These are phyloP conservation scores for Anthoscopus minutus DNA, from an alignment of 2,113 vertebrate genomes.

Conservation along the genomic window DNA sequence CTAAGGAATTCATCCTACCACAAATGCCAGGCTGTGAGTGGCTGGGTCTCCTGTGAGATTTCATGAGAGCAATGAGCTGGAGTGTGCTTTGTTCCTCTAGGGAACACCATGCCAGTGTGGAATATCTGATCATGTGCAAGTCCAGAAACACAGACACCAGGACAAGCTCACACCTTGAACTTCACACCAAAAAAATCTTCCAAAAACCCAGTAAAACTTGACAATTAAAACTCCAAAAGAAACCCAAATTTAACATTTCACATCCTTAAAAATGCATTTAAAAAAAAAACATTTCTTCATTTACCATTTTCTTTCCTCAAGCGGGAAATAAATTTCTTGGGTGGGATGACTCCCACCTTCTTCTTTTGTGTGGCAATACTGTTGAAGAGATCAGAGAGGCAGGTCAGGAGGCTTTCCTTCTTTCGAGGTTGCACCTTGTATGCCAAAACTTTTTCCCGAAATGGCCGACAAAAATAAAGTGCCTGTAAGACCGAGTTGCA, in stretches of 20 bases:
- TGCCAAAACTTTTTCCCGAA: constrained; percentile 90
- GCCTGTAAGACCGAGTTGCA: constrained; percentile 94
- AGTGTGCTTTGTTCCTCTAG: background rate
- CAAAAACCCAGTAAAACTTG: background rate
- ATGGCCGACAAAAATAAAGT: constrained; percentile 90
- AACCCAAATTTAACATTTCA: rapidly evolving
- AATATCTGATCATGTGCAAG: background rate
- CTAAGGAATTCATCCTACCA: background rate
- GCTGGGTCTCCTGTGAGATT: background rate
- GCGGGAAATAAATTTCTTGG: constrained; percentile 90
- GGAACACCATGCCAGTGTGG: rapidly evolving
- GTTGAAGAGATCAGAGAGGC: constrained; percentile 90
- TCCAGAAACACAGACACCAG: background rate
- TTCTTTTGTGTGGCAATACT: constrained; percentile 93
- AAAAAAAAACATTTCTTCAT: background rate
- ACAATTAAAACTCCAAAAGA: background rate
- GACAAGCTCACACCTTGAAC: background rate
- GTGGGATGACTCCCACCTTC: constrained; percentile 92
- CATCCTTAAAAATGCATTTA: background rate
- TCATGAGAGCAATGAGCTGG: background rate
- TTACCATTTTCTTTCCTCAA: constrained; percentile 90
- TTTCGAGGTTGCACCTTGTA: constrained; percentile 90
- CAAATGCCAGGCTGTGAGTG: background rate
- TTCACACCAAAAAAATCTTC: background rate
- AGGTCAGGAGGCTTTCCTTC: constrained; percentile 89